Evolutionary conservation across 2,797 vertebrate species (phyloP).

Genomic region (Peromyscus attwateri): DNA sequence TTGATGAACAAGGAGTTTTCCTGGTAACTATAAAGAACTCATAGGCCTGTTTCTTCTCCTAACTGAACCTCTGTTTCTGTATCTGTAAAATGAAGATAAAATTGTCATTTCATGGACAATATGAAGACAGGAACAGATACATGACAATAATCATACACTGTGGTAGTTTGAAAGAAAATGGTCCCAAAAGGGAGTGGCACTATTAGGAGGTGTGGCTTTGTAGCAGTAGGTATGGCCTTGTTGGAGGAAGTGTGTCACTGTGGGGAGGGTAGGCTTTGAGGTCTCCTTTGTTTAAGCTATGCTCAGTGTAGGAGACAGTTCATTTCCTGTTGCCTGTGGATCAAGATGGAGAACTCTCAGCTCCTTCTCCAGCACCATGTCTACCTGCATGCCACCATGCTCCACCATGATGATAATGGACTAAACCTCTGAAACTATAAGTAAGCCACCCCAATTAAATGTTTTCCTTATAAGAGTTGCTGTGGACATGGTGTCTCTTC

Average conservation of each 20-base stretch:
- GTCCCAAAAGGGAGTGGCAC: neutral
- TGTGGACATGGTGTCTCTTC: neutral
- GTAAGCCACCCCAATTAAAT: neutral
- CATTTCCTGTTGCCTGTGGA: neutral
- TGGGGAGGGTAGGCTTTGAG: neutral
- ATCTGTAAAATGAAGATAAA: neutral
- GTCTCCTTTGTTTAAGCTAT: neutral
- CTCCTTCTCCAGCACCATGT: neutral
- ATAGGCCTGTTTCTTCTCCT: slow-evolving; percentile 19
- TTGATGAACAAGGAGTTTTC: neutral
- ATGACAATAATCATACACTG: neutral
- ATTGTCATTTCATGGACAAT: neutral
- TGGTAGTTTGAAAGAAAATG: neutral
- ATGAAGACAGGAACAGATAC: neutral
- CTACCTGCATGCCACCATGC: neutral
- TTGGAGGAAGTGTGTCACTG: neutral
- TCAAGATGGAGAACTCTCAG: neutral
- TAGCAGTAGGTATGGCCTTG: neutral
- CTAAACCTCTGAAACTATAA: neutral
- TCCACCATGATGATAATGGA: neutral
- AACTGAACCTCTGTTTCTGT: neutral
- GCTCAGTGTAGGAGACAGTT: neutral
- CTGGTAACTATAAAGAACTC: too few relatives aligned
- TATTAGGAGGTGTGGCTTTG: neutral
- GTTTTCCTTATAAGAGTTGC: neutral